phyloP scores from a whole-genome alignment of 2,888 invertebrate genomes.

The Mythimna loreyi region DNA sequence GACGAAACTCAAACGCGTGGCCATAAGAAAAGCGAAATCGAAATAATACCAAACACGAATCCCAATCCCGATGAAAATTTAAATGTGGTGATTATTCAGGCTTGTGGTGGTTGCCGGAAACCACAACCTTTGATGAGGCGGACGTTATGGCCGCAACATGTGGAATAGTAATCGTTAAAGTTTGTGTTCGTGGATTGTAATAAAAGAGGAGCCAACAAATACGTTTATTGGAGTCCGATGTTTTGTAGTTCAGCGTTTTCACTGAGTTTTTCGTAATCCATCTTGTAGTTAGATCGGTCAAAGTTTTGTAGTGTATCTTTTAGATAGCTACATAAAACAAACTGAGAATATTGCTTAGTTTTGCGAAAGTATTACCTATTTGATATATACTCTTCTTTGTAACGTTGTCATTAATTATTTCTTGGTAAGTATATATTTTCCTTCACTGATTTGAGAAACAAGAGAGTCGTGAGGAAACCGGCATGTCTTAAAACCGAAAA shows the following conservation, averaged over 20 bases:
- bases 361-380: not conserved
- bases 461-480: too few species aligned
- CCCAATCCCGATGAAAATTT: slow-evolving; percentile 16
- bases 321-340: not conserved
- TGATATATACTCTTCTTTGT: too few species aligned
- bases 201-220: slow-evolving; percentile 37
- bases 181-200: slow-evolving; percentile 37
- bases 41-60: slow-evolving; percentile 1
- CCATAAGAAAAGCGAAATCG: slow-evolving; percentile 30
- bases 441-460: too few species aligned
- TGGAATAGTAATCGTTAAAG: slow-evolving; percentile 41
- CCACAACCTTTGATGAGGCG: slow-evolving; percentile 48
- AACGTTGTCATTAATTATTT: too few species aligned
- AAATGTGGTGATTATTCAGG: slow-evolving; percentile 29
- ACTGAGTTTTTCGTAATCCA: not conserved
- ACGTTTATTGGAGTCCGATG: slow-evolving; percentile 37
- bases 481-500: too few species aligned
- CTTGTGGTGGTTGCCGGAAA: slow-evolving; percentile 38
- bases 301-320: too few species aligned
- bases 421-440: too few species aligned
- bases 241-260: slow-evolving; percentile 19
- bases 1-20: slow-evolving; percentile 37
- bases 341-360: not conserved
- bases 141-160: slow-evolving; percentile 41
- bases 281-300: not conserved